These are phyloP conservation scores for Bombyx huttoni DNA, from an alignment of 2,888 invertebrate species.

Conservation along the genomic window DNA sequence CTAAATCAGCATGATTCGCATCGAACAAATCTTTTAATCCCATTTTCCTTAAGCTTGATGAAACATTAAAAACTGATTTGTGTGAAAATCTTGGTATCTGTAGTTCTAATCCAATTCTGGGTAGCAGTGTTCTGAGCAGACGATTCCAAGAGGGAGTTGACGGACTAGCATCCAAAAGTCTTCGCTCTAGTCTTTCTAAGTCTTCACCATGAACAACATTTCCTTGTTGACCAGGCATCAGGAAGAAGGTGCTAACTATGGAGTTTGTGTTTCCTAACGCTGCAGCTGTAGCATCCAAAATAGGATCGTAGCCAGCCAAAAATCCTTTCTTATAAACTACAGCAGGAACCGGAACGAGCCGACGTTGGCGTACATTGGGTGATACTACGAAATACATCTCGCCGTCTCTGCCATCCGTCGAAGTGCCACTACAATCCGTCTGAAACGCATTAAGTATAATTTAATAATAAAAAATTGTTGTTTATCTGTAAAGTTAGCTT, in stretches of 20 bases:
- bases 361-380: conserved; percentile 83
- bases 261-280: conserved; percentile 81
- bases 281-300: conserved; percentile 86
- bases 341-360: conserved; percentile 87
- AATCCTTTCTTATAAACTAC: conserved; percentile 83
- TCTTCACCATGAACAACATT: conserved; percentile 85
- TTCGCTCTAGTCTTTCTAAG: conserved; percentile 79
- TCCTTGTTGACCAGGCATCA: conserved; percentile 90
- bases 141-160: conserved; percentile 81
- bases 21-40: conserved; percentile 86
- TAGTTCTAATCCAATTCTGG: conserved; percentile 83
- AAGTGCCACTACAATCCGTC: conserved; percentile 84
- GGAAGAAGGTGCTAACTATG: conserved; percentile 82
- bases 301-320: conserved; percentile 87
- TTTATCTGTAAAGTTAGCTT: no score
- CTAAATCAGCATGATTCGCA: conserved; percentile 82
- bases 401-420: conserved; percentile 84
- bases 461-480: background rate
- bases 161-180: conserved; percentile 77
- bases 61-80: conserved; percentile 85
- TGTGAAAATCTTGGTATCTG: conserved; percentile 89
- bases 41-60: conserved; percentile 83
- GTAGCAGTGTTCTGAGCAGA: conserved; percentile 79
- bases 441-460: conserved; percentile 50
- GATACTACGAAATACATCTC: conserved; percentile 90